Evolutionary conservation across 1,140 invertebrate genomes (phyloP).

Genomic region (Drosophila tani): DNA sequence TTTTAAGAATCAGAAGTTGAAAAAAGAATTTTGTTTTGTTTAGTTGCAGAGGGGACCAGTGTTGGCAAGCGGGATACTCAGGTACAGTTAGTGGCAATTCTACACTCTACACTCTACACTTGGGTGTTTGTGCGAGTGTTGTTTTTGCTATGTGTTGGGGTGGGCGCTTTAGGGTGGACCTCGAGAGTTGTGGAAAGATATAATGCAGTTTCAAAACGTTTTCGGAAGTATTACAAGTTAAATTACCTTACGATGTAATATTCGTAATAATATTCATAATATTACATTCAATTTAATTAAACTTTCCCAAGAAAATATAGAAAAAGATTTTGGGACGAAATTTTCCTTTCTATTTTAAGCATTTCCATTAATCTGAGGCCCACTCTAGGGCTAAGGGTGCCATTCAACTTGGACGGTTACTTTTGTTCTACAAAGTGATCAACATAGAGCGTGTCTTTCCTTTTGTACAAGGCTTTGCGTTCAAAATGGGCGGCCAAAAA

Average conservation of each 20-base stretch:
- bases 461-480: constrained; percentile 39
- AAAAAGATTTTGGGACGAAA: too few species aligned
- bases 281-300: too few species aligned
- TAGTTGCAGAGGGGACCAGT: constrained; percentile 28
- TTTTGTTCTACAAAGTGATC: constrained; percentile 26
- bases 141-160: not conserved
- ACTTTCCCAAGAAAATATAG: too few species aligned
- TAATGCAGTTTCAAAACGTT: too few species aligned
- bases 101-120: constrained; percentile 39
- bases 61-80: constrained; percentile 6
- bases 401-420: not conserved
- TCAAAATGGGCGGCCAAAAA: not conserved
- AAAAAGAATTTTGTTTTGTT: constrained; percentile 33
- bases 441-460: constrained; percentile 22
- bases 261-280: too few species aligned
- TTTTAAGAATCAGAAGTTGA: constrained; percentile 1
- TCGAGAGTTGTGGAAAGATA: not conserved
- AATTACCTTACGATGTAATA: too few species aligned
- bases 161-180: constrained; percentile 9
- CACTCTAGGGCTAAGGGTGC: constrained; percentile 4
- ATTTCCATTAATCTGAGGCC: not conserved
- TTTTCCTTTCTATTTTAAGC: not conserved
- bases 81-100: constrained; percentile 37
- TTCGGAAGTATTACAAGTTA: too few species aligned
- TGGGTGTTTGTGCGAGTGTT: constrained; percentile 33